phyloP scores from a whole-genome alignment of 1,140 invertebrate genomes.

The Drosophila funebris region DNA sequence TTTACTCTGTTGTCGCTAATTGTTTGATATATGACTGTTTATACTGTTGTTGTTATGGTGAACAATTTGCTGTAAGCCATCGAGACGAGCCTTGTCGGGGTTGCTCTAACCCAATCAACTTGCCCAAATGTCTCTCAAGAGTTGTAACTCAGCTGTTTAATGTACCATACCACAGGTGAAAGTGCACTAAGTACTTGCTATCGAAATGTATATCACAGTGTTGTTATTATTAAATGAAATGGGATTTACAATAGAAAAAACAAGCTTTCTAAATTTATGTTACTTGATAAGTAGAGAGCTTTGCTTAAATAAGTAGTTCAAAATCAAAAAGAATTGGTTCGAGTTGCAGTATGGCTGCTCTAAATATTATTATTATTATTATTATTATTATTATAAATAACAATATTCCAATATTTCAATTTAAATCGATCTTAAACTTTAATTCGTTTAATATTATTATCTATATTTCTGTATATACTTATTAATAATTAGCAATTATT shows the following conservation, averaged over 20 bases:
- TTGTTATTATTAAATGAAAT: conserved; percentile 1
- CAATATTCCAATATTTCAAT: too few species aligned
- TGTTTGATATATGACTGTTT: conserved; percentile 64
- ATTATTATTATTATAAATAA: too few species aligned
- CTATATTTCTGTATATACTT: too few species aligned
- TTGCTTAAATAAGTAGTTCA: too few species aligned
- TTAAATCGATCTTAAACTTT: neutral
- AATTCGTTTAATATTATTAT: too few species aligned
- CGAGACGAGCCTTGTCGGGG: conserved; percentile 40
- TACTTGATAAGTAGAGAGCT: too few species aligned
- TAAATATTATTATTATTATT: too few species aligned
- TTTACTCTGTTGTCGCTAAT: conserved; percentile 76
- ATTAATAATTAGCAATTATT: too few species aligned
- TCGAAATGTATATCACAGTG: too few species aligned
- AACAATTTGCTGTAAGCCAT: conserved; percentile 55
- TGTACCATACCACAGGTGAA: conserved; percentile 46
- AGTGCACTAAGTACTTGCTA: neutral
- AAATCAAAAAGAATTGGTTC: too few species aligned
- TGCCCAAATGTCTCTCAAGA: neutral
- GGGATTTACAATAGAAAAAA: neutral
- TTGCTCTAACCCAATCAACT: neutral
- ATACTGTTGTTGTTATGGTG: conserved; percentile 60
- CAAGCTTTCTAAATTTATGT: too few species aligned
- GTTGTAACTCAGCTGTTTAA: conserved; percentile 34
- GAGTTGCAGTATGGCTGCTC: too few species aligned